Evolutionary conservation across 2,888 invertebrate species (phyloP).

Genomic region (Scaptomyza parva): DNA sequence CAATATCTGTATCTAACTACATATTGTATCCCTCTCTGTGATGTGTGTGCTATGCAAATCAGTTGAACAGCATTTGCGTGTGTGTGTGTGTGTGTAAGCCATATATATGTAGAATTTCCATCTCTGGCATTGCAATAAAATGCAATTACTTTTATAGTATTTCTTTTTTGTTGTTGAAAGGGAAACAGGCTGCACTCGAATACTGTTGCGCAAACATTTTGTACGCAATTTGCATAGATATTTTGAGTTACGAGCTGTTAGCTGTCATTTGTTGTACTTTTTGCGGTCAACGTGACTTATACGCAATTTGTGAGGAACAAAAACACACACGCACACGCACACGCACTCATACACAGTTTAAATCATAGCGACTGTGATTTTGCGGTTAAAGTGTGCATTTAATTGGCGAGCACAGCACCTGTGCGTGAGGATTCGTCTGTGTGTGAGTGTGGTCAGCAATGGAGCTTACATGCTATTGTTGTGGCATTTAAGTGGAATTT

Average conservation of each 20-base stretch:
- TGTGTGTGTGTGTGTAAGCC: conserved; percentile 19
- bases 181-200: conserved; percentile 14
- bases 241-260: conserved; percentile 43
- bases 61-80: conserved; percentile 28
- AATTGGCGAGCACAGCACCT: conserved; percentile 43
- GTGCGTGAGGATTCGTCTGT: conserved; percentile 16
- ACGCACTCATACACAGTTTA: conserved; percentile 31
- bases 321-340: not conserved
- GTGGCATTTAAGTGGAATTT: conserved; percentile 71
- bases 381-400: conserved; percentile 57
- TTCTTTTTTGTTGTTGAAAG: conserved; percentile 23
- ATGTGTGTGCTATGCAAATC: conserved; percentile 65
- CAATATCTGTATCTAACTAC: conserved; percentile 42
- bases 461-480: conserved; percentile 49
- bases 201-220: conserved; percentile 65
- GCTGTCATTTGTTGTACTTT: conserved; percentile 28
- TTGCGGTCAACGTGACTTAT: conserved; percentile 44
- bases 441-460: conserved; percentile 13
- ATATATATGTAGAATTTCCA: conserved; percentile 12
- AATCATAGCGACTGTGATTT: conserved; percentile 43
- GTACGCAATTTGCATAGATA: conserved; percentile 52
- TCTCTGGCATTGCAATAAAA: conserved; percentile 64
- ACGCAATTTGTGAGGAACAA: conserved; percentile 9
- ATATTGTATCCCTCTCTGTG: conserved; percentile 18
- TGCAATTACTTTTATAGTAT: conserved; percentile 69